These are phyloP conservation scores for Peromyscus polionotus DNA, from an alignment of 2,113 vertebrate genomes.

Conservation along the genomic window DNA sequence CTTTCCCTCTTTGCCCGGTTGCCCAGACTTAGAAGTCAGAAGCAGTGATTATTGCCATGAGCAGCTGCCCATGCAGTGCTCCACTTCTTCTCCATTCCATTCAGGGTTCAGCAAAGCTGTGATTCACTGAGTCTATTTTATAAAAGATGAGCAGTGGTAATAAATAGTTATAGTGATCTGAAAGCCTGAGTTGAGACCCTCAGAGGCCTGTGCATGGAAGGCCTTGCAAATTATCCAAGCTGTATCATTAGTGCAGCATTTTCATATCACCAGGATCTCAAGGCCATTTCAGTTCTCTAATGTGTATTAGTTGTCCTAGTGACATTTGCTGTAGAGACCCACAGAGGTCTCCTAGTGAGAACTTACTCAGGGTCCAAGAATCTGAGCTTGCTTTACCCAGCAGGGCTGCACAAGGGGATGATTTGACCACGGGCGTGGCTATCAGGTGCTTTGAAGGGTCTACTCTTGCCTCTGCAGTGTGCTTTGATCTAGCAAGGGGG, in stretches of 20 bases:
- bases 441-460: too few species aligned
- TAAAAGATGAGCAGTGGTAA: background rate
- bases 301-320: background rate
- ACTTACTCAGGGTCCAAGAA: too few species aligned
- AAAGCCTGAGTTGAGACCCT: slow-evolving; percentile 16
- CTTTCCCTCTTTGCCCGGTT: background rate
- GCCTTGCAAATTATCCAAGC: background rate
- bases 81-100: background rate
- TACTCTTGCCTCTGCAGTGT: too few species aligned
- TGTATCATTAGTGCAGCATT: background rate
- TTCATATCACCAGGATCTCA: background rate
- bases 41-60: background rate
- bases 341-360: too few species aligned
- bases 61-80: background rate
- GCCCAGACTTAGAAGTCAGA: background rate
- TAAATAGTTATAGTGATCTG: slow-evolving; percentile 3
- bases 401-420: too few species aligned
- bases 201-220: background rate
- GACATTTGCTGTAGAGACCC: background rate
- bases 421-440: too few species aligned
- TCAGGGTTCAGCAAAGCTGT: slow-evolving; percentile 14
- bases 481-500: too few species aligned
- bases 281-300: background rate
- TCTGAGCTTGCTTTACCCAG: too few species aligned
- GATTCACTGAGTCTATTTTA: slow-evolving; percentile 38